Percentiles rank a stretch among this genome's conserved stretches.
These are phyloP conservation scores for Malurus leucopterus DNA, from an alignment of 2,797 vertebrate genomes.

Conservation along the genomic window DNA sequence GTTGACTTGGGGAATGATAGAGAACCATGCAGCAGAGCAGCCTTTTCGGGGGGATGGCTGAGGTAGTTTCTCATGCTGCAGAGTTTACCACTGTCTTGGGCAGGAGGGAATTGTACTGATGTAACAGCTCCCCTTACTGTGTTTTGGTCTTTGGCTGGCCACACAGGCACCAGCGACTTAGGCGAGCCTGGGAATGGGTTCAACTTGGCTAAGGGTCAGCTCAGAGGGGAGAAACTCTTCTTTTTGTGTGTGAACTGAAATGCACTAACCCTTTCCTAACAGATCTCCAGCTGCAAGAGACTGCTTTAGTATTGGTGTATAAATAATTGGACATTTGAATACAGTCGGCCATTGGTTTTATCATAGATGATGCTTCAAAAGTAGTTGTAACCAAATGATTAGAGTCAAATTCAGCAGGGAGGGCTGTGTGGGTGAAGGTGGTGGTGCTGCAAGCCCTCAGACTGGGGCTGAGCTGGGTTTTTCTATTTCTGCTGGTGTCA, in stretches of 20 bases:
- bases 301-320: neutral
- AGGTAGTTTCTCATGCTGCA: neutral
- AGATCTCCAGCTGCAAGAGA: neutral
- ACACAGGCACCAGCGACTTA: neutral
- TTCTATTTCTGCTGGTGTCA: neutral
- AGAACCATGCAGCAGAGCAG: neutral
- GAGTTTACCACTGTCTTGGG: neutral
- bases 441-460: neutral
- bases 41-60: neutral
- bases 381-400: accelerated
- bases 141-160: neutral
- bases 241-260: neutral
- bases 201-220: neutral
- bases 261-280: neutral
- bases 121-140: neutral
- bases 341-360: neutral
- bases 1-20: neutral
- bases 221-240: neutral
- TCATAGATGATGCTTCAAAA: neutral
- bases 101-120: neutral
- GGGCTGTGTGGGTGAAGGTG: neutral
- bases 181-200: neutral
- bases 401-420: neutral
- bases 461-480: neutral
- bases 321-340: neutral